phyloP scores from a whole-genome alignment of 2,113 vertebrate genomes.

The Vulpes ferrilata region DNA sequence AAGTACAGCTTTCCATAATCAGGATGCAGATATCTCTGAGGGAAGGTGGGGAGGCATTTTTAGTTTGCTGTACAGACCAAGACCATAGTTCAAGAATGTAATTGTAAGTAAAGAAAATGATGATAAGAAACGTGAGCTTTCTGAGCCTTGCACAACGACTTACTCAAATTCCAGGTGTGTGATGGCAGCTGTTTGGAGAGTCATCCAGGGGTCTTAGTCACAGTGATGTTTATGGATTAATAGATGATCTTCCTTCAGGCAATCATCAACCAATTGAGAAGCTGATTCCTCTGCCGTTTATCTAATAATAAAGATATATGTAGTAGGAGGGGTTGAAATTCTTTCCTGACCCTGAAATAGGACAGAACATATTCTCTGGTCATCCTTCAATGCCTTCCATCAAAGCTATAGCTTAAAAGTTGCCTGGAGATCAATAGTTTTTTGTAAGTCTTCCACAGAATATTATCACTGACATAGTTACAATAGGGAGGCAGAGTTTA shows the following conservation, averaged over 20 bases:
- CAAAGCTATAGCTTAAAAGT: constrained; percentile 31
- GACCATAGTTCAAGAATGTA: constrained; percentile 7
- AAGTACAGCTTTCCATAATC: background rate
- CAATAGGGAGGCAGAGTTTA: constrained; percentile 50
- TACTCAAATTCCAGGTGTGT: background rate
- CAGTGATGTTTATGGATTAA: background rate
- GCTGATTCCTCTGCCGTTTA: background rate
- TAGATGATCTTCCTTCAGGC: background rate
- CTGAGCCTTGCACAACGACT: background rate
- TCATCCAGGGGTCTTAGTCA: background rate
- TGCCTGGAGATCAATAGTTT: background rate
- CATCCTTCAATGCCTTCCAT: constrained; percentile 20
- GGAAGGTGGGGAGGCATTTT: background rate
- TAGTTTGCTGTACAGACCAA: constrained; percentile 5
- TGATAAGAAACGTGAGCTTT: background rate
- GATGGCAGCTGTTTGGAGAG: background rate
- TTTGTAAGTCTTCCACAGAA: background rate
- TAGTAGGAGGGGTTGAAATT: background rate
- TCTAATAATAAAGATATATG: constrained; percentile 50
- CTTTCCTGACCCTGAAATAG: background rate
- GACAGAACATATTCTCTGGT: background rate
- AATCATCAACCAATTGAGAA: background rate
- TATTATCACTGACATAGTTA: constrained; percentile 45
- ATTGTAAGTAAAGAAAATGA: background rate
- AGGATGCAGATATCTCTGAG: background rate